phyloP scores from a whole-genome alignment of 1,140 invertebrate genomes.

The Drosophila aff. region DNA sequence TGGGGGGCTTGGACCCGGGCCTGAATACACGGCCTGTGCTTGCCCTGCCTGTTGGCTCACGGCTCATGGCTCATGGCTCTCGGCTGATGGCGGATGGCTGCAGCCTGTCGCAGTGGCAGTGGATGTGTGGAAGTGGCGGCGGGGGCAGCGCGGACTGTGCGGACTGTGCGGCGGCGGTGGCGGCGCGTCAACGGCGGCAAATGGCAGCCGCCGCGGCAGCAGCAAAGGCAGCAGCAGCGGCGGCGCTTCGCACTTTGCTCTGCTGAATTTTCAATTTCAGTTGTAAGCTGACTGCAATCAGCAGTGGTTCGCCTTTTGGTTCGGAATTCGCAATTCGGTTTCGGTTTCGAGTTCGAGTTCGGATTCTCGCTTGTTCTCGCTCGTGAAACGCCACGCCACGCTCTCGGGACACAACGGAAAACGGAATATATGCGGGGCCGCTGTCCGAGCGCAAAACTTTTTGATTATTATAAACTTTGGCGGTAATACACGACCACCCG shows the following conservation, averaged over 20 bases:
- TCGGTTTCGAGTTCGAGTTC: conserved; percentile 31
- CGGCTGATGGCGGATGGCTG: conserved; percentile 52
- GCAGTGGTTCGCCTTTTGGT: conserved; percentile 78
- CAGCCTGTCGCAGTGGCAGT: conserved; percentile 66
- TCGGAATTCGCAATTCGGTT: conserved; percentile 58
- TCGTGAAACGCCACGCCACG: conserved; percentile 22
- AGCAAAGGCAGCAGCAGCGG: conserved; percentile 25
- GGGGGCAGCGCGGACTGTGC: conserved; percentile 4
- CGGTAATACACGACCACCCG: conserved; percentile 39
- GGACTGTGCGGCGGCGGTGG: conserved; percentile 44
- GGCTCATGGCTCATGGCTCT: conserved; percentile 41
- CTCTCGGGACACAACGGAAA: conserved; percentile 40
- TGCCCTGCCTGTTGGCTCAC: conserved; percentile 34
- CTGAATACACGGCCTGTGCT: conserved; percentile 39
- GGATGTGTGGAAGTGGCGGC: conserved; percentile 10
- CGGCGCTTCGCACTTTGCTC: conserved; percentile 84
- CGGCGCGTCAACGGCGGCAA: conserved; percentile 48
- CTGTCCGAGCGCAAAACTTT: conserved; percentile 52
- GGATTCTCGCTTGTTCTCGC: conserved; percentile 35
- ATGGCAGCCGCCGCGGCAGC: conserved; percentile 37
- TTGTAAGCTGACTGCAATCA: conserved; percentile 85
- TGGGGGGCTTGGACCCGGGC: conserved; percentile 61
- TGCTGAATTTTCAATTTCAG: conserved; percentile 85
- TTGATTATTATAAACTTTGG: conserved; percentile 47
- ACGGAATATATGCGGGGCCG: conserved; percentile 43